A percentile compares a stretch with the other conserved stretches of the same genome.
These are phyloP conservation scores for Limenitis arthemis DNA, from an alignment of 2,888 invertebrate species.

Conservation along the genomic window DNA sequence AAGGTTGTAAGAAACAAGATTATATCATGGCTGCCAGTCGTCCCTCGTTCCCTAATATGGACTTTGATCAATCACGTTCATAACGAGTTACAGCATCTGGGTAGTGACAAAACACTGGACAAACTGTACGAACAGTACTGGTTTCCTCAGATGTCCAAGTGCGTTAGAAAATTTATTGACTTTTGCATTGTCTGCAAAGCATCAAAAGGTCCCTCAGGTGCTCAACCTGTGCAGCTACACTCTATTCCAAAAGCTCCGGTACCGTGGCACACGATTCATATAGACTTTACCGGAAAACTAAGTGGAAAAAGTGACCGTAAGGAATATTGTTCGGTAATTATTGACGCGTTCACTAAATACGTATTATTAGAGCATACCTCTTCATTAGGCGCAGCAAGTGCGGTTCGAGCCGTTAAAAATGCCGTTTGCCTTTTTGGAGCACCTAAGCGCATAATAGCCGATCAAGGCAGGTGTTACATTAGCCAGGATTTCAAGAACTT, in stretches of 20 bases:
- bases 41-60: conserved; percentile 27
- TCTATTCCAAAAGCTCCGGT: conserved; percentile 22
- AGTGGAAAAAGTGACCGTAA: conserved; percentile 14
- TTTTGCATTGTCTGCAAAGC: conserved; percentile 21
- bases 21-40: conserved; percentile 26
- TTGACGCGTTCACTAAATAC: conserved; percentile 4
- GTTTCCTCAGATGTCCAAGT: conserved; percentile 24
- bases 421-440: conserved; percentile 9
- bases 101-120: conserved; percentile 28
- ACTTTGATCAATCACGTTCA: conserved; percentile 28
- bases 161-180: conserved; percentile 24
- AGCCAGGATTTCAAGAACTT: conserved; percentile 12
- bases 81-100: conserved; percentile 26
- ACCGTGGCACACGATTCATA: conserved; percentile 31
- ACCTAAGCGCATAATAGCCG: conserved; percentile 11
- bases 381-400: neutral
- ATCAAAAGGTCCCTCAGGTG: conserved; percentile 25
- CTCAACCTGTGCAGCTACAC: conserved; percentile 21
- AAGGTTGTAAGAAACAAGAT: conserved; percentile 20
- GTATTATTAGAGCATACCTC: conserved; percentile 4
- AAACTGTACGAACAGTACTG: conserved; percentile 29
- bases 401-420: neutral
- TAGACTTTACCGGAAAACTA: conserved; percentile 28
- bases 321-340: conserved; percentile 22
- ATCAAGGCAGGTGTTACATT: conserved; percentile 22